Conservation (phyloP, 2,113 vertebrate species). For the Cranoglanis bouderius region DNA sequence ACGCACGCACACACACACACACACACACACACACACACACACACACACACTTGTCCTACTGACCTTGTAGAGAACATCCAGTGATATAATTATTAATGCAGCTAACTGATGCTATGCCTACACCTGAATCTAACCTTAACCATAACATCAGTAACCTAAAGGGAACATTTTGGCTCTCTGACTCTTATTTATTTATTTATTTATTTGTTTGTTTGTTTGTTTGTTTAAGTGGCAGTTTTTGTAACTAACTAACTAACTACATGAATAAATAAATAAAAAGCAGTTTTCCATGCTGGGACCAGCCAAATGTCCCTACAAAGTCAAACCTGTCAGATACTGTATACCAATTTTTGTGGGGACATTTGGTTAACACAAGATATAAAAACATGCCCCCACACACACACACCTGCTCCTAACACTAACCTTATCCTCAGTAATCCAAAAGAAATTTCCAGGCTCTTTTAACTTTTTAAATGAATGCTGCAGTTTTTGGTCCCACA, state of each 20-base stretch:
- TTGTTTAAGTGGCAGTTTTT: too few species aligned
- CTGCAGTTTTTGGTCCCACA: neutral
- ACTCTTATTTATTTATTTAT: too few species aligned
- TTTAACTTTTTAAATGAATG: neutral
- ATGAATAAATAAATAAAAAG: neutral
- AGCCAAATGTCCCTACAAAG: neutral
- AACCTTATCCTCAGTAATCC: neutral
- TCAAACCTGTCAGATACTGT: neutral
- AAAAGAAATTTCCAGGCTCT: neutral
- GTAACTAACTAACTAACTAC: neutral
- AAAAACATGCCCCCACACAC: neutral
- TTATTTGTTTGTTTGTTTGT: too few species aligned
- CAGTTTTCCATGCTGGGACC: neutral
- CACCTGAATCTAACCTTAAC: neutral
- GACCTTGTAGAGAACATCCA: neutral
- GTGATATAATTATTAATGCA: neutral
- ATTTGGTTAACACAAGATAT: neutral
- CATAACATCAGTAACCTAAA: neutral
- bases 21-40: neutral
- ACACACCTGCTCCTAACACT: neutral
- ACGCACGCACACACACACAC: conserved; percentile 2
- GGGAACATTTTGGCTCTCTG: neutral
- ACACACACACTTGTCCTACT: neutral
- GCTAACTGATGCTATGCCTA: neutral
- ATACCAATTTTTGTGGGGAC: neutral